Base-by-base conservation (phyloP, 1,140 invertebrate species). In the Diorhabda carinulata region DNA sequence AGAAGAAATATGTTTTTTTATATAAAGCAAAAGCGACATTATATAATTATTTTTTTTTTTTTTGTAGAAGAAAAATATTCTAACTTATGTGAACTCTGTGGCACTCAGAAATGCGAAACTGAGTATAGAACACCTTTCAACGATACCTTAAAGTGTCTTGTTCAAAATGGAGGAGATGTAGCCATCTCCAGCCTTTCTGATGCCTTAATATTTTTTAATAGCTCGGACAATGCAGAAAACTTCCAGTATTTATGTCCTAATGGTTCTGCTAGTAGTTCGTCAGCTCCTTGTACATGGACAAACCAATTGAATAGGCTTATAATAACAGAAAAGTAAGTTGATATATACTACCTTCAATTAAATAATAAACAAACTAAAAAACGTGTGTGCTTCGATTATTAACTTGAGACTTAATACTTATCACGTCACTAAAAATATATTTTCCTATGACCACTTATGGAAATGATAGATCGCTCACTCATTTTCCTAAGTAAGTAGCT, bases 181-280 rank as follows among this genome's bases (percentile, higher is more conserved):
- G 86, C 87, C 2, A 85, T 88, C 70, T 79, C 86, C 2, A 82
- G 83, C 47, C 43, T 78, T 8, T 62, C 74, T n/a, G 77, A 77
- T 52, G 78, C 78, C 5, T 47, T 74, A 10, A 56, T 78, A 43
- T 80, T 80, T 69, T 80, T 81, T 58, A 69, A 63, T 43, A 66
- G 40, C 3, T 60, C 64, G 43, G 47, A 47, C 25, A 74, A 77
- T 65, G 57, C 43, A n/a, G 44, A 70, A 10, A 57, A 64, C 10
- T 77, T 67, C 43, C 71, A 66, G 63, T 77, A 73, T 68, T 72
- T 94, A 56, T 95, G 92, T 80, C 84, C 86, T n/a, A 85, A 92
- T 79, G 90, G 90, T 4, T 83, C 82, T 2, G 62, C 62, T 5
- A 60, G 43, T 0, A 42, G 73, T 4, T 75, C 75, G 4, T 67